Evolutionary conservation across 2,888 invertebrate species (phyloP).

Genomic region (Antitype chi): DNA sequence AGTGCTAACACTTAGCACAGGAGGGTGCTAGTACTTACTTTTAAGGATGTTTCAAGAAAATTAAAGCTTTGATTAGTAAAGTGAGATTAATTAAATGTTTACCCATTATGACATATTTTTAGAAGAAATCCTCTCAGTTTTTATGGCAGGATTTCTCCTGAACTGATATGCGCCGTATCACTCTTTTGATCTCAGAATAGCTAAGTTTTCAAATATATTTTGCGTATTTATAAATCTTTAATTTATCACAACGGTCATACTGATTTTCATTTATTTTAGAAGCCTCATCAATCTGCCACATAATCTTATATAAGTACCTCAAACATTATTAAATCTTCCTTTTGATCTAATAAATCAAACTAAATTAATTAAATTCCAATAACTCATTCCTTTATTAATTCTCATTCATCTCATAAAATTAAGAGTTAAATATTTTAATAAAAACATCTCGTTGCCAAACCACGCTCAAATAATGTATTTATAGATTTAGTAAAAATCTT

Average conservation of each 20-base stretch:
- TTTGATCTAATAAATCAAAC: background rate
- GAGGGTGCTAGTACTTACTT: conserved; percentile 25
- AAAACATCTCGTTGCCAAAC: conserved; percentile 47
- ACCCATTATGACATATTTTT: background rate
- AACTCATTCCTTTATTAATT: background rate
- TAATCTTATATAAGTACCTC: background rate
- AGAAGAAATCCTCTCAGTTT: background rate
- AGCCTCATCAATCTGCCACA: background rate
- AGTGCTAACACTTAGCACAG: conserved; percentile 30
- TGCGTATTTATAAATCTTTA: background rate
- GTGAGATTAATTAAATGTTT: background rate
- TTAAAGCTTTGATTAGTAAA: conserved; percentile 25
- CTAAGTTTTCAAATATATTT: background rate
- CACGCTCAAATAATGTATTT: conserved; percentile 50
- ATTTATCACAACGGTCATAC: background rate
- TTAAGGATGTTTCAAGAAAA: conserved; percentile 11
- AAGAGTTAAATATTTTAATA: conserved; percentile 14
- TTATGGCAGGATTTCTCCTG: background rate
- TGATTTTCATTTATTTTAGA: background rate
- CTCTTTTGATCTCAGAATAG: background rate
- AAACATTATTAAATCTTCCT: background rate
- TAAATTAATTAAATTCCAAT: background rate
- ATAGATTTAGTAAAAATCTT: conserved; percentile 44
- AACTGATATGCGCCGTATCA: background rate
- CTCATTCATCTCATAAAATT: background rate